phyloP scores from a whole-genome alignment of 2,888 invertebrate genomes.

The Drosophila villosipedis region DNA sequence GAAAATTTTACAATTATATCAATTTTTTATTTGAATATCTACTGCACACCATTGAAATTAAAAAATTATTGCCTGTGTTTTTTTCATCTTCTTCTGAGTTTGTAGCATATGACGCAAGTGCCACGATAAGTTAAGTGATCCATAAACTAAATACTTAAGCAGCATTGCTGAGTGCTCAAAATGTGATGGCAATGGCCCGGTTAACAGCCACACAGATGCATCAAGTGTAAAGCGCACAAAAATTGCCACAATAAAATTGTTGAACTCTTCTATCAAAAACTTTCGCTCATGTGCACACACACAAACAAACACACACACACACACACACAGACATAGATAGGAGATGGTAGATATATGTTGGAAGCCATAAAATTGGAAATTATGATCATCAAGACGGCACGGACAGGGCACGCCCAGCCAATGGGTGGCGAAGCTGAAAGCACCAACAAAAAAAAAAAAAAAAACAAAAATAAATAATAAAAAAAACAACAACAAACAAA shows the following conservation, averaged over 20 bases:
- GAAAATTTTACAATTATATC: too few relatives aligned
- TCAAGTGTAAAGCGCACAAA: slow-evolving; percentile 59
- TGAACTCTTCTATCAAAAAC: slow-evolving; percentile 46
- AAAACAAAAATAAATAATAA: not conserved
- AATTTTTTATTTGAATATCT: not conserved
- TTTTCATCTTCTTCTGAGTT: too few relatives aligned
- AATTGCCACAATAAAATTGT: slow-evolving; percentile 56
- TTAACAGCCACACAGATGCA: slow-evolving; percentile 52
- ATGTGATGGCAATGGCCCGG: slow-evolving; percentile 45
- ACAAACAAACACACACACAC: slow-evolving; percentile 6
- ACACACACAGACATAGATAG: slow-evolving; percentile 27
- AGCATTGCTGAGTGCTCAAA: slow-evolving; percentile 38
- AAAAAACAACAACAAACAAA: not conserved
- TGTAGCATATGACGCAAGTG: slow-evolving; percentile 20
- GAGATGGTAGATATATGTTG: slow-evolving; percentile 46
- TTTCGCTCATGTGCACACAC: slow-evolving; percentile 47
- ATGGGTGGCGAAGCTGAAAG: slow-evolving; percentile 28
- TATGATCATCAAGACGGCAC: slow-evolving; percentile 54
- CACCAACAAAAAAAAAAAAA: not conserved
- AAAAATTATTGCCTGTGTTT: not conserved
- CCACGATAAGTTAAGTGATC: slow-evolving; percentile 22
- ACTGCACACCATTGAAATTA: not conserved
- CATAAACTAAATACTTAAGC: slow-evolving; percentile 44
- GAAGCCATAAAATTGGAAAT: slow-evolving; percentile 62
- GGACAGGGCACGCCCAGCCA: slow-evolving; percentile 40